phyloP scores from a whole-genome alignment of 2,113 vertebrate genomes.

The Jacana jacana region DNA sequence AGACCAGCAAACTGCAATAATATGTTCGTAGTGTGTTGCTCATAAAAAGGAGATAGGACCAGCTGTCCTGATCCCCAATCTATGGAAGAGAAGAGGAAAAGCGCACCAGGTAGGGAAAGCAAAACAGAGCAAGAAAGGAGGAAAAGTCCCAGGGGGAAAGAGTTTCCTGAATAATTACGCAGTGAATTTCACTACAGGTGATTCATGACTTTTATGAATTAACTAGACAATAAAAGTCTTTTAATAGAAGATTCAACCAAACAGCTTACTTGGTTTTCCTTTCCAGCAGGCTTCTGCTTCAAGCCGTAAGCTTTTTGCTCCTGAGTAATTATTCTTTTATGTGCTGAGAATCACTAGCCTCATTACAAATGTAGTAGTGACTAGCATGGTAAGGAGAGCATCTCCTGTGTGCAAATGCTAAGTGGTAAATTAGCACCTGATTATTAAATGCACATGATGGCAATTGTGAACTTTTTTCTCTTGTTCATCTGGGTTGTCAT shows the following conservation, averaged over 20 bases:
- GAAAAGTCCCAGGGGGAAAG: neutral
- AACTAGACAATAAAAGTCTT: neutral
- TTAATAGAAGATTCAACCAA: neutral
- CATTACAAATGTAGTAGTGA: neutral
- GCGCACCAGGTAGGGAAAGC: neutral
- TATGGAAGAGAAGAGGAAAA: neutral
- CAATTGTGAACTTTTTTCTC: neutral
- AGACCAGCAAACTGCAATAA: neutral
- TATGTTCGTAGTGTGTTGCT: neutral
- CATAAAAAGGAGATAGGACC: neutral
- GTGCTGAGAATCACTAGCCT: neutral
- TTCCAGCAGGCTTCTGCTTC: neutral
- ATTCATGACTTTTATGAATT: neutral
- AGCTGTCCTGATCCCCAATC: neutral
- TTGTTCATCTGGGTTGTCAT: neutral
- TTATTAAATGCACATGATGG: neutral
- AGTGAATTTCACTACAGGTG: neutral
- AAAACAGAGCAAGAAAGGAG: neutral
- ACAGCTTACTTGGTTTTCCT: neutral
- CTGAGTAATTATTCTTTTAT: neutral
- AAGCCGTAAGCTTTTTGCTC: neutral
- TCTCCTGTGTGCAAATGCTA: neutral
- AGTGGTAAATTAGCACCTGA: neutral
- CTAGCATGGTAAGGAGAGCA: neutral
- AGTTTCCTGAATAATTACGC: neutral